These are phyloP conservation scores for Hippopotamyrus pictus DNA, from an alignment of 2,797 vertebrate species.

Conservation along the genomic window DNA sequence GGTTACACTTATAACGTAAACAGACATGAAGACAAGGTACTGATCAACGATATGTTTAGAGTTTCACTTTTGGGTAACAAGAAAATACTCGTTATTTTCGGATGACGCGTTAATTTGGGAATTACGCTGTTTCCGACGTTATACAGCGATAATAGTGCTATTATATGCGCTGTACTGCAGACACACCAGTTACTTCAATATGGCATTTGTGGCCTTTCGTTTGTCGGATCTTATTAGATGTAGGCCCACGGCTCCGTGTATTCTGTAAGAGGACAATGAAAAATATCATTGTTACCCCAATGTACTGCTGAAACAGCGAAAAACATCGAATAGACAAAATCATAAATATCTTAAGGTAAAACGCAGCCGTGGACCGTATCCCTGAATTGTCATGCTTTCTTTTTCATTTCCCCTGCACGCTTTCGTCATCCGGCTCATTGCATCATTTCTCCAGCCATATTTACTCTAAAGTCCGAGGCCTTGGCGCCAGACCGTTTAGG, in stretches of 20 bases:
- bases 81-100: too few species aligned
- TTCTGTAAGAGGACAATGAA: not conserved
- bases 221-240: not conserved
- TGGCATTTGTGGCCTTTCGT: not conserved
- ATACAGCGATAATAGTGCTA: not conserved
- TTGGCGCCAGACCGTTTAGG: conserved; percentile 72
- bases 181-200: not conserved
- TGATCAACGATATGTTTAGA: not conserved
- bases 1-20: not conserved
- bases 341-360: not conserved
- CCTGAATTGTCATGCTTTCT: not conserved
- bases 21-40: not conserved
- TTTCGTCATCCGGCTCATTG: conserved; percentile 28
- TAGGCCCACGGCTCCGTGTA: not conserved
- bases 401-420: conserved; percentile 2
- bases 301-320: not conserved
- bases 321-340: not conserved
- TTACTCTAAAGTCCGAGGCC: conserved; percentile 58
- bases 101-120: not conserved
- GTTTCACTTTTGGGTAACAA: not conserved
- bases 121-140: not conserved
- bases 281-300: not conserved
- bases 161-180: not conserved
- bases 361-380: not conserved
- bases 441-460: conserved; percentile 52